phyloP scores from a whole-genome alignment of 35 echinoderm and acorn worm species.

The Heliocidaris tuberculata region DNA sequence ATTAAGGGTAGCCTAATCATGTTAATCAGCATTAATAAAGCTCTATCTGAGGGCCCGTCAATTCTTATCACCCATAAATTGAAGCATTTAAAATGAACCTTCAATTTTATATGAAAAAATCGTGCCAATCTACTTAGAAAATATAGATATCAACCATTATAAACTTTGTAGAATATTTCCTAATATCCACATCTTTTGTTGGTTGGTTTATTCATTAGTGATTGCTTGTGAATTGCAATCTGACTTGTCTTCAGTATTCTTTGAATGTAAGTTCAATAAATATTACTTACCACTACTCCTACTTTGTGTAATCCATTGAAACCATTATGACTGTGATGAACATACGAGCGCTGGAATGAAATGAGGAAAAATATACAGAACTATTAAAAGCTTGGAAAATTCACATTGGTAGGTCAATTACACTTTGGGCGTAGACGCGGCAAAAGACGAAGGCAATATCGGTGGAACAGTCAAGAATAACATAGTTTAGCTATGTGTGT shows the following conservation, averaged over 20 bases:
- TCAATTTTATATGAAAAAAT: too few relatives aligned
- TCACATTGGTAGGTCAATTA: not conserved
- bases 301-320: conserved; percentile 28
- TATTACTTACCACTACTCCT: not conserved
- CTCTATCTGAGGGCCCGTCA: not conserved
- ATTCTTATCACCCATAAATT: too few relatives aligned
- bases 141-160: too few relatives aligned
- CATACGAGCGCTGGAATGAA: not conserved
- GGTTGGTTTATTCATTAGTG: too few relatives aligned
- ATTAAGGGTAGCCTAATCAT: not conserved
- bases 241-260: too few relatives aligned
- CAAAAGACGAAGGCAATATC: not conserved
- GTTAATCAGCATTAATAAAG: not conserved
- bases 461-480: not conserved
- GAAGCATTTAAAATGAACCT: too few relatives aligned
- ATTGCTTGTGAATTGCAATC: too few relatives aligned
- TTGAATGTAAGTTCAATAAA: not conserved
- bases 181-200: too few relatives aligned
- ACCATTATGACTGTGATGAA: conserved; percentile 33
- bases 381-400: not conserved
- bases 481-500: not conserved
- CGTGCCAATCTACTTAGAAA: too few relatives aligned
- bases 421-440: not conserved
- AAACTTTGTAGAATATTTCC: too few relatives aligned
- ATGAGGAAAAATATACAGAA: not conserved